These are phyloP conservation scores for Morpho achilles DNA, from an alignment of 2,888 invertebrate species.

Conservation along the genomic window DNA sequence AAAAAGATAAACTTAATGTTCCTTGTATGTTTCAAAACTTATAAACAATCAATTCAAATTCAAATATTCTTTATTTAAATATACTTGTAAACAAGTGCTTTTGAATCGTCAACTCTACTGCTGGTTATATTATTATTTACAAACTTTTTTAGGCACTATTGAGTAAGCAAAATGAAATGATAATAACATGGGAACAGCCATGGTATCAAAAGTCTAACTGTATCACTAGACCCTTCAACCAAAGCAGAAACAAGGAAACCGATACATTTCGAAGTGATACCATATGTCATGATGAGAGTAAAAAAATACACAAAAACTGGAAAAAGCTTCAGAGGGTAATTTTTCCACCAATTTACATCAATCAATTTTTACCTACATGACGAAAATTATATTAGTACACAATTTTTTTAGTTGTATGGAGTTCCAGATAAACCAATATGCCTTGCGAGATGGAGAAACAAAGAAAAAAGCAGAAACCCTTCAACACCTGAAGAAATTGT, in stretches of 20 bases:
- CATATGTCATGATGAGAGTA: constrained; percentile 49
- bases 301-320: constrained; percentile 53
- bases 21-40: not conserved
- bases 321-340: constrained; percentile 47
- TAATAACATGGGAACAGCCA: constrained; percentile 55
- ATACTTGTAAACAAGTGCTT: too few relatives aligned
- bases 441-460: constrained; percentile 57
- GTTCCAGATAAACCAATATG: constrained; percentile 53
- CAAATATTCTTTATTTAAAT: too few relatives aligned
- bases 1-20: too few relatives aligned
- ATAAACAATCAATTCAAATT: too few relatives aligned
- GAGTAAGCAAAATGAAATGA: constrained; percentile 34
- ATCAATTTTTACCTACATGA: not conserved
- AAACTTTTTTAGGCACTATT: constrained; percentile 29
- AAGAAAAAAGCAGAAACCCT: constrained; percentile 36
- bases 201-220: constrained; percentile 55
- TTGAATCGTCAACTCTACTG: too few relatives aligned
- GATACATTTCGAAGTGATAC: constrained; percentile 42
- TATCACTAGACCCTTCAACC: constrained; percentile 40
- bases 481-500: constrained; percentile 43
- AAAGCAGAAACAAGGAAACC: constrained; percentile 22
- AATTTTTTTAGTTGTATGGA: constrained; percentile 43
- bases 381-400: not conserved
- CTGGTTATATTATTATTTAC: constrained; percentile 31
- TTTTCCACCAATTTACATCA: not conserved